Evolutionary conservation across 2,888 invertebrate genomes (phyloP).

Genomic region (Nymphalis urticae): DNA sequence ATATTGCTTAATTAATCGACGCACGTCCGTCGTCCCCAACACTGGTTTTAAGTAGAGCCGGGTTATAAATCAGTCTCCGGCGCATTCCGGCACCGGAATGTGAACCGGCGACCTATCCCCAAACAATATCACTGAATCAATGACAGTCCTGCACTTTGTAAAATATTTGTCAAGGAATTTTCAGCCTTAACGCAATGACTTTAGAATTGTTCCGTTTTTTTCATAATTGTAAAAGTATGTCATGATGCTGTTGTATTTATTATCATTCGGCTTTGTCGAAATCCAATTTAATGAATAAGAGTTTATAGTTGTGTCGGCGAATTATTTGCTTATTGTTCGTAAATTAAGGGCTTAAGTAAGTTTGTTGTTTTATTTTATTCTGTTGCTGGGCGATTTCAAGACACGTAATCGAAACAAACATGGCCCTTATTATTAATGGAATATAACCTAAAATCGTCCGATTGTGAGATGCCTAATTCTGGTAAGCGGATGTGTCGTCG

Average conservation of each 20-base stretch:
- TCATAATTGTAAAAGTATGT: not conserved
- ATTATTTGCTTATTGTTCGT: conserved; percentile 26
- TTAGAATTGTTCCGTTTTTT: not conserved
- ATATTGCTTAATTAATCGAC: conserved; percentile 26
- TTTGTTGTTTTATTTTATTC: conserved; percentile 18
- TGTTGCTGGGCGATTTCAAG: not conserved
- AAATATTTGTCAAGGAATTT: conserved; percentile 9
- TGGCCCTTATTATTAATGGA: not conserved
- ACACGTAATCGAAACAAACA: not conserved
- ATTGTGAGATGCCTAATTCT: conserved; percentile 6
- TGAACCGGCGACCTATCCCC: conserved; percentile 40
- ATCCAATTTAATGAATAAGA: conserved; percentile 20
- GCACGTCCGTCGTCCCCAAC: conserved; percentile 22
- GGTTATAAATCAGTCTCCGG: conserved; percentile 36
- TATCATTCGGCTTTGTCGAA: conserved; percentile 17
- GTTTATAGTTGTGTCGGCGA: conserved; percentile 16
- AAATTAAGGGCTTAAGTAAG: conserved; percentile 17
- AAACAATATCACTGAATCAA: conserved; percentile 31
- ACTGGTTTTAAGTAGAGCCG: conserved; percentile 24
- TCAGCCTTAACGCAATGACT: not conserved
- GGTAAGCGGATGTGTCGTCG: conserved; percentile 30
- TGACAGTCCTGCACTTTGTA: not conserved
- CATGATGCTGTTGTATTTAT: conserved; percentile 12
- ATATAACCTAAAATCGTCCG: conserved; percentile 4
- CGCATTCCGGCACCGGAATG: conserved; percentile 41